Conservation (phyloP, 2,888 invertebrate species). For the Adela reaumurella region DNA sequence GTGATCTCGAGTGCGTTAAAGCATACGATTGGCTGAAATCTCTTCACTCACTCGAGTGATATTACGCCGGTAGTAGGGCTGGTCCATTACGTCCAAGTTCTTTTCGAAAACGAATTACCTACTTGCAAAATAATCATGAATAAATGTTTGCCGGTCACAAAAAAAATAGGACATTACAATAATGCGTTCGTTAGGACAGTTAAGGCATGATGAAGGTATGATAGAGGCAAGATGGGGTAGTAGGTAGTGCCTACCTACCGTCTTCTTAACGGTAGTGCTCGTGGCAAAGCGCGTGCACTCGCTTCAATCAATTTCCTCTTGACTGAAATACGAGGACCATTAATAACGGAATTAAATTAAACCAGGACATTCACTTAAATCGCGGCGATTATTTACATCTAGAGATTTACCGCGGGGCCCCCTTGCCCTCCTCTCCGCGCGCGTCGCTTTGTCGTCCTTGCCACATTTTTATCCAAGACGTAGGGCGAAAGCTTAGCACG, state of each 20-base stretch:
- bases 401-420: not conserved
- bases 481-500: not conserved
- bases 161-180: not conserved
- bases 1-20: too few relatives aligned
- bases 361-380: not conserved
- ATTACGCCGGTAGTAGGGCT: too few relatives aligned
- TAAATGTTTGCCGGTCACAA: too few relatives aligned
- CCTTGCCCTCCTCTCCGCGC: not conserved
- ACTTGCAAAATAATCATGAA: constrained; percentile 7
- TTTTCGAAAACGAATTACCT: constrained; percentile 3
- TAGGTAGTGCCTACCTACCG: too few relatives aligned
- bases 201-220: too few relatives aligned
- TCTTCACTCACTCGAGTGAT: too few relatives aligned
- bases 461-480: not conserved
- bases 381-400: not conserved
- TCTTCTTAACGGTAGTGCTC: too few relatives aligned
- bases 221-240: too few relatives aligned
- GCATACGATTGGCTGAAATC: too few relatives aligned
- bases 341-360: not conserved
- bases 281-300: not conserved
- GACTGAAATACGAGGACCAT: not conserved
- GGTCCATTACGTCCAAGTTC: too few relatives aligned
- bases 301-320: constrained; percentile 2
- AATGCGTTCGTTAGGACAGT: too few relatives aligned
- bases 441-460: not conserved